Conservation (phyloP, 2,113 vertebrate genomes). For the Australoheros scitulus region DNA sequence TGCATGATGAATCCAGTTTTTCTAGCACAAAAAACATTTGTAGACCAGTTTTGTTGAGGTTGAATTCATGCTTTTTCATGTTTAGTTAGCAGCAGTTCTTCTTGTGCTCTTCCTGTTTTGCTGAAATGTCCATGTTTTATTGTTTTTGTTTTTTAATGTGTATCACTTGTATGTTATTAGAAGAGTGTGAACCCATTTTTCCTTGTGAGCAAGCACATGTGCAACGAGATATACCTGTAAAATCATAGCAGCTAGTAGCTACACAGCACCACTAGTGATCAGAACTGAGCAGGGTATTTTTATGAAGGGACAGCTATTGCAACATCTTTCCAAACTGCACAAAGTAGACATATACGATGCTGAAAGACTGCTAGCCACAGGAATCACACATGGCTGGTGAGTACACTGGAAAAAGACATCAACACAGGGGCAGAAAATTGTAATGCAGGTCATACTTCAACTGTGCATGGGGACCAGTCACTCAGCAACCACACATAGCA, state of each 20-base stretch:
- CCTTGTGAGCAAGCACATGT: neutral
- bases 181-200: neutral
- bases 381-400: neutral
- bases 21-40: no score
- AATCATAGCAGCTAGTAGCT: neutral
- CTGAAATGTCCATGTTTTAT: neutral
- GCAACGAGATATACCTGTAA: neutral
- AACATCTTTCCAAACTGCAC: neutral
- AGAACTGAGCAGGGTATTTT: neutral
- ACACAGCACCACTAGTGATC: neutral
- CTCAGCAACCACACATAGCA: constrained; percentile 92
- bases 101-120: no score
- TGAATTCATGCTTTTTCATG: no score
- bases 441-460: constrained; percentile 84
- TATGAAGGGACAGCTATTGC: neutral
- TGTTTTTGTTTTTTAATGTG: neutral
- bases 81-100: no score
- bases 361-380: neutral
- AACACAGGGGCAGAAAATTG: neutral
- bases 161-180: neutral
- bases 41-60: no score
- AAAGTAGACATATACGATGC: neutral
- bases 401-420: neutral
- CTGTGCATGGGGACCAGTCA: constrained; percentile 87
- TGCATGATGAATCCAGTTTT: no score